These are phyloP conservation scores for Agapornis roseicollis DNA, from an alignment of 2,113 vertebrate species.

Conservation along the genomic window DNA sequence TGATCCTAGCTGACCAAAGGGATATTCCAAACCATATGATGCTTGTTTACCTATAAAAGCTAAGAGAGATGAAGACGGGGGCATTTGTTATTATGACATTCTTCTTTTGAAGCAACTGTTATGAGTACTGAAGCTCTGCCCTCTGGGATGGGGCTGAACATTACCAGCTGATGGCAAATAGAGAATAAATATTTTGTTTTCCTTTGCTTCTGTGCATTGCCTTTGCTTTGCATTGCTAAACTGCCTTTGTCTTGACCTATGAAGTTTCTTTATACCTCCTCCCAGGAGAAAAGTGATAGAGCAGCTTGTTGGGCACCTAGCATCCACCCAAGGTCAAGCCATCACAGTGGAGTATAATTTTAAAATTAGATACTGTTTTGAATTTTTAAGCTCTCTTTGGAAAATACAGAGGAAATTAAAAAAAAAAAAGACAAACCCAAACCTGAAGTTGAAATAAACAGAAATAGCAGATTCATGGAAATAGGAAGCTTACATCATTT, in stretches of 20 bases:
- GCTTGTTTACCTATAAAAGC: neutral
- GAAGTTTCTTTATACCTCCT: neutral
- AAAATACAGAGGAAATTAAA: neutral
- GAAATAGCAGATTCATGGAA: neutral
- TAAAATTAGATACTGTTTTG: neutral
- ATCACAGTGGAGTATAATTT: neutral
- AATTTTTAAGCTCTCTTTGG: neutral
- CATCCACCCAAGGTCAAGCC: neutral
- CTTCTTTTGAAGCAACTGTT: neutral
- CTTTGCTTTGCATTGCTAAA: neutral
- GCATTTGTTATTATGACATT: too few species aligned
- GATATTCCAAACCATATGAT: accelerated
- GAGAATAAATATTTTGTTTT: neutral
- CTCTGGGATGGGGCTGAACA: neutral
- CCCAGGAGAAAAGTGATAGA: neutral
- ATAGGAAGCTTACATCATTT: neutral
- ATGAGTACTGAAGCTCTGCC: neutral
- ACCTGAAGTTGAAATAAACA: neutral
- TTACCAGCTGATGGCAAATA: neutral
- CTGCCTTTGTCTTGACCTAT: neutral
- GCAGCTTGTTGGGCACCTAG: neutral
- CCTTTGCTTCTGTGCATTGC: neutral
- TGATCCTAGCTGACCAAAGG: neutral
- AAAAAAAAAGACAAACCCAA: neutral
- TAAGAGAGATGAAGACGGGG: neutral